Evolutionary conservation across 2,888 invertebrate genomes (phyloP), one percentile per base, ranked within the genome.

Genomic region (Steinernema hermaphroditum): DNA sequence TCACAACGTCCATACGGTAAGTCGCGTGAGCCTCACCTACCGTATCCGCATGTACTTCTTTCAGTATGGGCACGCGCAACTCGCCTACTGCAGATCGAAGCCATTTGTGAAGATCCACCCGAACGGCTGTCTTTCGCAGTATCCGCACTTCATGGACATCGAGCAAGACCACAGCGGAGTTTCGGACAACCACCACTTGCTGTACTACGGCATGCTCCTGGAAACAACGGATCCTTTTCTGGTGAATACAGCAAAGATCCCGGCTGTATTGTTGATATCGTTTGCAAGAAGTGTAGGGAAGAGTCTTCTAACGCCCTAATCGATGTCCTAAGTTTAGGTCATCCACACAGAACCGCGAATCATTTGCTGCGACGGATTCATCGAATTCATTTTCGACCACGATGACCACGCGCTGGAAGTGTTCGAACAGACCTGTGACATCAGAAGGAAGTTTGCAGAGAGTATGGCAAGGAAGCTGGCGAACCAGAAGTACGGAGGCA

Each of bases 91-190:
- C 14, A 75, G 81, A 8, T 69, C 79, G 29, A 83, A 85, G 73
- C 82, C 83, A 19, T 84, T 81, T 74, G 73, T 77, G 1, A 79
- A 79, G 27, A 74, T 85, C 49, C 85, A 85, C 74, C 85, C 85
- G 14, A 83, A 85, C 73, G 80, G 81, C 16, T 78, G 80, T 1
- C 76, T 83, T 34, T 80, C 81, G 22, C 81, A 82, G 73, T 79
- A 81, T 68, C 82, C 78, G 1, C 75, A 77, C 14, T 72, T 54
- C 29, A 44, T 77, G 54, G 73, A 72, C 16, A 70, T 72, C 14
- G 62, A 49, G 2, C 72, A 79, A 14, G 72, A 80, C 46, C 41
- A 44, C 34, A 68, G 70, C 34, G 76, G 69, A n/a, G 70, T 69
- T 24, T 79, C 79, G 46, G n/a, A 57, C 24, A 50, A 69, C 19